Evolutionary conservation across 2,113 vertebrate genomes (phyloP), one percentile per base, ranked within the genome.

Genomic region (Bujurquina vittata): DNA sequence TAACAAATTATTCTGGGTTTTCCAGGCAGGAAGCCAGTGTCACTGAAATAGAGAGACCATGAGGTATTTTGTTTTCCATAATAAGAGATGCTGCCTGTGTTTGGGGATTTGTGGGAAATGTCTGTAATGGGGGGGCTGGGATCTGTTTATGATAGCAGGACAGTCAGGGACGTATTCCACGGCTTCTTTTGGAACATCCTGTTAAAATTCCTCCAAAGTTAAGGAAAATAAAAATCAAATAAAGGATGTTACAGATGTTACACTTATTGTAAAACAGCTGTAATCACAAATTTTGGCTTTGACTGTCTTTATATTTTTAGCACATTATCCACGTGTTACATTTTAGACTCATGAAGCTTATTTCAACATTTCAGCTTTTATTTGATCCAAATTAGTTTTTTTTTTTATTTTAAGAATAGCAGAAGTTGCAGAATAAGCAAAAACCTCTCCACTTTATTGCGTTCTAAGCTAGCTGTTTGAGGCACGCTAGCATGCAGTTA

Each of bases 1-100:
- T 56, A 78, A 91, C 87, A 90, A 87, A 90, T 89, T 81, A 77
- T 90, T 87, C 80, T 82, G 80, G 77, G 87, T 87, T 94, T 95
- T 94, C 93, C 90, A 92, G 92, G 89, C 90, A 88, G 67, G 26
- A 49, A 90, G 92, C 91, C 94, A 93, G 85, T 72, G 88, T 76
- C 85, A 80, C 83, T 88, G 77, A 88, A 91, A 90, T 82, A 85
- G 79, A 91, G 54, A 85, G 75, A 90, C 59, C 79, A 29, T 87
- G 73, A 91, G 81, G 61, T 91, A 87, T 90, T 90, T 88, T 73
- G 89, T 89, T 93, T 92, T 92, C 88, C 89, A 87, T 80, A 83
- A 86, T 86, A 87, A 86, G 65, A 88, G 79, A 88, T 77, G 74
- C 76, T 79, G 74, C 75, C 46, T 75, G 79, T 88, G 83, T 85